These are phyloP conservation scores for Drosophila vallismaia DNA, from an alignment of 2,888 invertebrate genomes.

Conservation along the genomic window DNA sequence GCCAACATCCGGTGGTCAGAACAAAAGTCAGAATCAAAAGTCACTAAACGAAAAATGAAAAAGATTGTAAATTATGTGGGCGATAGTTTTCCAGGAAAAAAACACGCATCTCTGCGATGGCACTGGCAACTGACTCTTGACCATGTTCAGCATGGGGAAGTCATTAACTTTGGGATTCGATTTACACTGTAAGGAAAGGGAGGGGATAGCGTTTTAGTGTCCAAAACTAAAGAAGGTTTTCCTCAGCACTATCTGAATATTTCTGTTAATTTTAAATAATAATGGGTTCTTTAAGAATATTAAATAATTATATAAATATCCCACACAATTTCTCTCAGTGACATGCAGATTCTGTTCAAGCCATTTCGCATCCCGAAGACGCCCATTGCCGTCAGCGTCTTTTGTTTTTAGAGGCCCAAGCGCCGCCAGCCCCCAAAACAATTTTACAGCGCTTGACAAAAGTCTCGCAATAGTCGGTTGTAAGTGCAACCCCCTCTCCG, in stretches of 20 bases:
- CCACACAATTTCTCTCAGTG: constrained; percentile 2
- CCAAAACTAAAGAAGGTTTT: background rate
- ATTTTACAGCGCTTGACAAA: constrained; percentile 77
- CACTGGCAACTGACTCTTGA: constrained; percentile 56
- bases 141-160: constrained; percentile 63
- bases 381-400: constrained; percentile 41
- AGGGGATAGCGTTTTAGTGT: background rate
- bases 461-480: constrained; percentile 52
- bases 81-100: constrained; percentile 76
- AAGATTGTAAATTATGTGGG: constrained; percentile 78
- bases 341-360: constrained; percentile 33
- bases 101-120: constrained; percentile 49
- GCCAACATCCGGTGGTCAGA: constrained; percentile 67
- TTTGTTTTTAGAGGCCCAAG: constrained; percentile 61
- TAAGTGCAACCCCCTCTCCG: constrained; percentile 23
- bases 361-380: constrained; percentile 36
- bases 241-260: background rate
- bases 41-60: constrained; percentile 59
- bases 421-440: constrained; percentile 61
- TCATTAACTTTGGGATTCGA: constrained; percentile 67
- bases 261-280: too few relatives aligned
- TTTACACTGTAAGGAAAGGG: constrained; percentile 46
- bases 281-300: too few relatives aligned
- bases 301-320: background rate
- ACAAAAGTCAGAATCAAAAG: constrained; percentile 35